phyloP scores from a whole-genome alignment of 2,113 vertebrate genomes.

The Mormyrus lacerda region DNA sequence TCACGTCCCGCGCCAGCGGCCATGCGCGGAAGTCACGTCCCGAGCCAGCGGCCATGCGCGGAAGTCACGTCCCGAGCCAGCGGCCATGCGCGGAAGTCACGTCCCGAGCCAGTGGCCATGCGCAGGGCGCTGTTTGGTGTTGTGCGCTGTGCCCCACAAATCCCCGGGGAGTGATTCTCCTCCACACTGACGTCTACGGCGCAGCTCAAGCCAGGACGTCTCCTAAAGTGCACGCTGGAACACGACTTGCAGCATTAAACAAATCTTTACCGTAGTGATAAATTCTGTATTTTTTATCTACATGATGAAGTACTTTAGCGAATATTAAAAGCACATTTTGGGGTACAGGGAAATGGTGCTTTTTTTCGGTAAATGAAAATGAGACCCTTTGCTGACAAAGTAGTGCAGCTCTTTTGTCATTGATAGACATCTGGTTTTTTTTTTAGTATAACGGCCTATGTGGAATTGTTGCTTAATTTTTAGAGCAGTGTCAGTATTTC shows the following conservation, averaged over 20 bases:
- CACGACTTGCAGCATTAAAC: background rate
- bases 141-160: background rate
- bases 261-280: background rate
- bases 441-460: background rate
- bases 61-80: background rate
- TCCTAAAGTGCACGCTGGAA: background rate
- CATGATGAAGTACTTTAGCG: slow-evolving; percentile 9
- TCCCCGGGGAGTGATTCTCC: background rate
- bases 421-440: background rate
- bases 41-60: too few species aligned
- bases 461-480: background rate
- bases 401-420: background rate
- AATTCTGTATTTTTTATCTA: background rate
- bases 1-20: background rate
- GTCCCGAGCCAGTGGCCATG: background rate
- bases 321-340: slow-evolving; percentile 20
- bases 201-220: background rate
- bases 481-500: background rate
- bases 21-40: background rate
- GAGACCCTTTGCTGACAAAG: background rate
- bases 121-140: background rate
- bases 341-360: background rate
- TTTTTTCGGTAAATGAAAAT: background rate
- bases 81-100: too few species aligned
- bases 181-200: background rate